These are phyloP conservation scores for Sarcophaga carnaria DNA, from an alignment of 2,888 invertebrate species.

Conservation along the genomic window DNA sequence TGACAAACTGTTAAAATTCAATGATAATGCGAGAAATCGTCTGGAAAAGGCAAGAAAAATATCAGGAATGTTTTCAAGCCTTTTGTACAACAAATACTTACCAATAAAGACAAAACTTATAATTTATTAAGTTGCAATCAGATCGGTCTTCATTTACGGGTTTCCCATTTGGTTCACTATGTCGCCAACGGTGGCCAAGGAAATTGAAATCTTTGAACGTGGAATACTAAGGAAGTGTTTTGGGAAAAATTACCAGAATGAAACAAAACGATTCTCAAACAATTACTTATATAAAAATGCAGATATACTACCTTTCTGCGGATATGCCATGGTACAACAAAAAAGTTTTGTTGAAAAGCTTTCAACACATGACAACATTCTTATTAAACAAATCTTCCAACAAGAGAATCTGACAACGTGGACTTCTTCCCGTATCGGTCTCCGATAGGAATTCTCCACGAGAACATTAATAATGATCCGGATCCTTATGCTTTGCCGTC, in stretches of 20 bases:
- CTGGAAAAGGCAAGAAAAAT: too few species aligned
- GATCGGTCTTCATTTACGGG: constrained; percentile 14
- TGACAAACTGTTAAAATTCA: neutral
- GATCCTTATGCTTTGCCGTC: too few species aligned
- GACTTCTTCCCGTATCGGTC: too few species aligned
- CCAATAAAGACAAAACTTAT: constrained; percentile 16
- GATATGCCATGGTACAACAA: too few species aligned
- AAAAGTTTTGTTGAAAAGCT: too few species aligned
- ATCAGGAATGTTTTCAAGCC: too few species aligned
- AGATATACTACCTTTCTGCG: too few species aligned
- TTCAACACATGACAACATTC: too few species aligned
- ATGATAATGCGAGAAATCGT: neutral
- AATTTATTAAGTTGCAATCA: constrained; percentile 19
- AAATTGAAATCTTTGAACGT: constrained; percentile 24
- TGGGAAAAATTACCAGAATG: neutral
- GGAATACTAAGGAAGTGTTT: constrained; percentile 8
- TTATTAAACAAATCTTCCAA: too few species aligned
- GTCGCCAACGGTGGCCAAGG: constrained; percentile 19
- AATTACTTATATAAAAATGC: constrained; percentile 3
- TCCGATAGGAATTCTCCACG: too few species aligned
- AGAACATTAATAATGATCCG: too few species aligned
- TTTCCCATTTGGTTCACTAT: constrained; percentile 43
- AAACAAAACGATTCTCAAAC: constrained; percentile 16
- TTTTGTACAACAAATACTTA: neutral
- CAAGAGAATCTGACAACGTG: too few species aligned